Base-by-base conservation (phyloP, 2,888 invertebrate genomes). In the Eilema depressum region DNA sequence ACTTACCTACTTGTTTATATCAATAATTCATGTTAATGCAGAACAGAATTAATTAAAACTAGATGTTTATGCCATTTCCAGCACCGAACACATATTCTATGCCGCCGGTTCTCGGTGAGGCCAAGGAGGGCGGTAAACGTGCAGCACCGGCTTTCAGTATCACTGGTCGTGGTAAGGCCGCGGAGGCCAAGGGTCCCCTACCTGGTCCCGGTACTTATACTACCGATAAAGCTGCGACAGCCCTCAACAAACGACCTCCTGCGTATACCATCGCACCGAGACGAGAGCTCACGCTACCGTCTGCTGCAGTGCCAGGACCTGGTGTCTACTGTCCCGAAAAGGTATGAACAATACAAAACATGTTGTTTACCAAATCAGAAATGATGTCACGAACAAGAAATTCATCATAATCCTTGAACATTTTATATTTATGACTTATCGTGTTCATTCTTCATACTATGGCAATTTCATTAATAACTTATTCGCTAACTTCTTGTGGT, bases 31-130 rank as follows among this genome's bases (percentile, higher is more conserved):
- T 53, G 28, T 53, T 28, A 64, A 20, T 26, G 10, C n/a, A n/a
- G n/a, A 41, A 53, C 47, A 26, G 47, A 47, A 63, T 28, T 26
- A 33, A 11, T 62, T 68, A 17, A 62, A 69, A 70, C 56, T 26
- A 20, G 33, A 47, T 61, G 12, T 61, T 66, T 68, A 60, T 79
- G 66, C 73, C 7, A 47, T 78, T 93, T 95, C 65, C 95, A 98
- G 98, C 98, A 86, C 98, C 98, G 70, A 98, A 98, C 92, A 97
- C 98, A 77, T 98, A 98, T 95, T 97, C 97, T 86, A 97, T 98
- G 91, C 98, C 98, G 74, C 97, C 98, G 67, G 97, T 97, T 69
- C 96, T 98, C 85, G 97, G 89, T 90, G 97, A 88, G 82, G 94
- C 95, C 26, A 92, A 93, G 71, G 95, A 95, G 75, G 95, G 96